Conservation (phyloP, 2,797 vertebrate species). For the Tokudaia tokunoshimensis region DNA sequence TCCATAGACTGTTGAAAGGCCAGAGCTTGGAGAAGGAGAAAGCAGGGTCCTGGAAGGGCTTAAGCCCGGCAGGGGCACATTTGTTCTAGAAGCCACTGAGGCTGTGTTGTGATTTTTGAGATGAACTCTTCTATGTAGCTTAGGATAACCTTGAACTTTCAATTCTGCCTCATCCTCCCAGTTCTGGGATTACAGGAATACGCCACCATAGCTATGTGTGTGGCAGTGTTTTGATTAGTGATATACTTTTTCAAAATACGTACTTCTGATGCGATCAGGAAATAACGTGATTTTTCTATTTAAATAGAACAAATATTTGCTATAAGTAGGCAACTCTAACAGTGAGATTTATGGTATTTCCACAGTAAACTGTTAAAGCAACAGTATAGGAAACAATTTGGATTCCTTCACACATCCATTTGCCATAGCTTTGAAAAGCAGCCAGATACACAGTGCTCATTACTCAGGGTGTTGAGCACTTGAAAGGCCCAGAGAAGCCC, state of each 20-base stretch:
- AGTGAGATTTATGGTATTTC: not conserved
- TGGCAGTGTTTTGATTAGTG: not conserved
- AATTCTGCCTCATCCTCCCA: not conserved
- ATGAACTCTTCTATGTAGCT: not conserved
- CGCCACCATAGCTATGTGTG: not conserved
- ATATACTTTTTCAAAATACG: not conserved
- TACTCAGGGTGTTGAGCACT: not conserved
- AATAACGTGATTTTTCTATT: not conserved
- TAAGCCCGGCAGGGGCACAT: conserved; percentile 3
- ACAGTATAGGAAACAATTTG: not conserved
- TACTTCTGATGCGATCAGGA: not conserved
- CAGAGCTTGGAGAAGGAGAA: not conserved
- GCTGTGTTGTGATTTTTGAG: not conserved
- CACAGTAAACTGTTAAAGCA: not conserved
- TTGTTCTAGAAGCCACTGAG: conserved; percentile 19
- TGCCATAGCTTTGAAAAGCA: conserved; percentile 1
- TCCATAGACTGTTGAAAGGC: not conserved
- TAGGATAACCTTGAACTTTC: not conserved
- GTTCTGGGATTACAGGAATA: not conserved
- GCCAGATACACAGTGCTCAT: not conserved
- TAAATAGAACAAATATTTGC: not conserved
- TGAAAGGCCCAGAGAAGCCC: not conserved
- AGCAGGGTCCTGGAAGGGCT: not conserved
- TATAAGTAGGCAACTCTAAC: not conserved
- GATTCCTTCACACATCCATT: not conserved